Percentiles rank a stretch among this genome's conserved stretches.
Evolutionary conservation across 2,113 vertebrate species (phyloP).

Genomic region (Tachycineta bicolor): DNA sequence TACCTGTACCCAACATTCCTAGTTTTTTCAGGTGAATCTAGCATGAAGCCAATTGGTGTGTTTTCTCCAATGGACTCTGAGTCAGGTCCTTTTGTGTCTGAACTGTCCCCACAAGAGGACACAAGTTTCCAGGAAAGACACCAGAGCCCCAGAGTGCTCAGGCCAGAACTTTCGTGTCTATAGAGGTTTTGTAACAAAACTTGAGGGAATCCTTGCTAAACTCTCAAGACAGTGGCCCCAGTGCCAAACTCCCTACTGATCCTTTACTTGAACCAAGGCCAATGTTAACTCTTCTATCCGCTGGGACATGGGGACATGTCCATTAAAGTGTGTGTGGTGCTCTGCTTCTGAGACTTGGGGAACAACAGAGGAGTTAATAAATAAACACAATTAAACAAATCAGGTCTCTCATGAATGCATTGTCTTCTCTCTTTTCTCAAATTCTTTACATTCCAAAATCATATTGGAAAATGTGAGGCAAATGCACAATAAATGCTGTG

Average conservation of each 20-base stretch:
- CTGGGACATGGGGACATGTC: neutral
- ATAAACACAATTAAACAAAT: constrained; percentile 55
- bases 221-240: neutral
- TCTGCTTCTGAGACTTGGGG: neutral
- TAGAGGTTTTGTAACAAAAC: neutral
- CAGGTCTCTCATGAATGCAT: constrained; percentile 18
- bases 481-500: constrained; percentile 17
- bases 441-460: constrained; percentile 46
- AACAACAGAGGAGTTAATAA: constrained; percentile 44
- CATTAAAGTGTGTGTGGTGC: neutral
- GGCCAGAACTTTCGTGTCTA: neutral
- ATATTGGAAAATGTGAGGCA: constrained; percentile 23
- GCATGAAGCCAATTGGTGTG: neutral
- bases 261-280: neutral
- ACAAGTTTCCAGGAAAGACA: neutral
- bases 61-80: neutral
- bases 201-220: neutral
- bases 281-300: neutral
- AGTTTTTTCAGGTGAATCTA: neutral
- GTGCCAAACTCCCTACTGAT: neutral
- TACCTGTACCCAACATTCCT: neutral
- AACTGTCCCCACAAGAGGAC: neutral
- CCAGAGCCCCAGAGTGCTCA: neutral
- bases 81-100: neutral
- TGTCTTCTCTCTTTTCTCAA: constrained; percentile 34